Base-by-base conservation (phyloP, 2,888 invertebrate species). In the Volucella inflata region DNA sequence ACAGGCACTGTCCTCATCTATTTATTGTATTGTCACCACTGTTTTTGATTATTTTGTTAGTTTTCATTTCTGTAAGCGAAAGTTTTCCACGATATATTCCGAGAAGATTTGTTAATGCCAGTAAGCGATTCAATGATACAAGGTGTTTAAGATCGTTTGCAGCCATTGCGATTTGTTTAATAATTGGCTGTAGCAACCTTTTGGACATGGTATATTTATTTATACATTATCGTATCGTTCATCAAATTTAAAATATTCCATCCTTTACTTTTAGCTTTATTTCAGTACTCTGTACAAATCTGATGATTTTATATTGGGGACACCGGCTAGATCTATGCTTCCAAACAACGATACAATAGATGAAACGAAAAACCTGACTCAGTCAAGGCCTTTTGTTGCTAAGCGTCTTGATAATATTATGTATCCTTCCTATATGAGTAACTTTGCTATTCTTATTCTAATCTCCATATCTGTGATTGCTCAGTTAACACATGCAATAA, bases 351-450 rank as follows among this genome's bases (percentile, higher is more conserved):
- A 76, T 67, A 68, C 57, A 14, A 64, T 17, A 17, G 57, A 65
- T 59, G 65, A 65, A 72, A 59, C 65, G 57, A 80, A 70, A 21
- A 84, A 53, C 8, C 17, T 36, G 12, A 83, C 68, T 40, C 68
- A 68, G 38, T 46, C 59, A n/a, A 55, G 36, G 30, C 40, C 57
- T 8, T 46, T 38, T 2, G 68, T 55, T 55, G 17, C 10, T 17
- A 57, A 60, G 36, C 65, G 57, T n/a, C 38, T 71, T 14, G 62
- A 77, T 17, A 67, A 30, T 4, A 80, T 89, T 57, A 87, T 89
- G 46, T 95, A 95, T 90, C 96, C 96, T 50, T 95, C 95, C 59
- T 96, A 96, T 91, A 94, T 96, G 91, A 94, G 95, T 87, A 94
- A 95, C 90, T 95, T 95, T 90, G 94, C 94, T 64, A 94, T 95